Conservation (phyloP, 2,797 vertebrate species). For the Arrhamphus sclerolepis region DNA sequence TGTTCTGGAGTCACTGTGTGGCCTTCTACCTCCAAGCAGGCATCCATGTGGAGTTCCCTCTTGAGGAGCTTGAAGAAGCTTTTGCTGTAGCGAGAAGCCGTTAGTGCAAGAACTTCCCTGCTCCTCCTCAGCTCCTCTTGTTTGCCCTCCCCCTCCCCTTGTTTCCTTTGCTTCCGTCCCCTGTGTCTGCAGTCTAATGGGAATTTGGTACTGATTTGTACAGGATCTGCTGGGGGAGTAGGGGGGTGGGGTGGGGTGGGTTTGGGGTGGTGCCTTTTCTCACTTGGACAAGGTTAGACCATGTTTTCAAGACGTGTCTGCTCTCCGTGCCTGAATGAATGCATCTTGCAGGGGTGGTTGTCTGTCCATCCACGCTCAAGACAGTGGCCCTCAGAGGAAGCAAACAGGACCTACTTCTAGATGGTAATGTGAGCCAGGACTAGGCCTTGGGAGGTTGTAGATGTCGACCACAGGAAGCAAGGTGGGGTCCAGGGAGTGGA, state of each 20-base stretch:
- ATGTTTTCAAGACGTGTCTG: slow-evolving; percentile 36
- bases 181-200: slow-evolving; percentile 78
- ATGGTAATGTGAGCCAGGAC: slow-evolving; percentile 88
- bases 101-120: slow-evolving; percentile 78
- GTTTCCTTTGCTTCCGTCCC: slow-evolving; percentile 55
- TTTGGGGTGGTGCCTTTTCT: too few species aligned
- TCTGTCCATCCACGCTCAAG: slow-evolving; percentile 31
- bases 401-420: slow-evolving; percentile 96
- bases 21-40: slow-evolving; percentile 67
- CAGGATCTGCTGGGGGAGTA: slow-evolving; percentile 49
- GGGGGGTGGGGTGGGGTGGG: slow-evolving; percentile 22
- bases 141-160: slow-evolving; percentile 21
- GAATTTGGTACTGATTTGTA: slow-evolving; percentile 69
- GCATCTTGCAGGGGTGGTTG: slow-evolving; percentile 46
- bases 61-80: slow-evolving; percentile 60
- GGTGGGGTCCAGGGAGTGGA: slow-evolving; percentile 89
- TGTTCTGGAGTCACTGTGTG: slow-evolving; percentile 75
- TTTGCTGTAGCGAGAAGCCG: slow-evolving; percentile 68
- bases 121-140: slow-evolving; percentile 59
- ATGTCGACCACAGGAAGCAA: slow-evolving; percentile 90
- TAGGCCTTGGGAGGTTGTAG: slow-evolving; percentile 86
- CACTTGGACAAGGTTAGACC: slow-evolving; percentile 49
- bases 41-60: slow-evolving; percentile 59
- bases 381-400: slow-evolving; percentile 83
- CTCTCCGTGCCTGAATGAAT: slow-evolving; percentile 43